These are phyloP conservation scores for Anolis apletophallus DNA, from an alignment of 2,797 vertebrate genomes.

Conservation along the genomic window DNA sequence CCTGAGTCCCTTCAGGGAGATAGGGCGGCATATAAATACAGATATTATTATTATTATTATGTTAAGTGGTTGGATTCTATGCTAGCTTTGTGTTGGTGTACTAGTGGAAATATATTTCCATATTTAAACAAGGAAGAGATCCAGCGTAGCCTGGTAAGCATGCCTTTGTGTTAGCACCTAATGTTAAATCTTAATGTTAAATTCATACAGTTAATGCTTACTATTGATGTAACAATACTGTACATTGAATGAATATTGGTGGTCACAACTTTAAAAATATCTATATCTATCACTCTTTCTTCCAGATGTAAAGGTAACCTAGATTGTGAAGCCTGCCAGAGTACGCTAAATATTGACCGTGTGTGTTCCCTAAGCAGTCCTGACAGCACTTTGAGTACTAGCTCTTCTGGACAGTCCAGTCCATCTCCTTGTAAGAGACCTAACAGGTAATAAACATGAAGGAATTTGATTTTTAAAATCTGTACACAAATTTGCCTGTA, in stretches of 20 bases:
- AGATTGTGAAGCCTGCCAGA: slow-evolving; percentile 96
- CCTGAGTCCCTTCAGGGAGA: too few species aligned
- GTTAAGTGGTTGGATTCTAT: too few species aligned
- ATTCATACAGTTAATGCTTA: not conserved
- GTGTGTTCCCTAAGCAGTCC: slow-evolving; percentile 97
- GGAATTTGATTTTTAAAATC: not conserved
- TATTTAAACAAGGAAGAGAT: too few species aligned
- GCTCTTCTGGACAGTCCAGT: slow-evolving; percentile 92
- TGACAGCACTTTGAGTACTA: slow-evolving; percentile 95
- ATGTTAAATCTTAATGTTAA: not conserved
- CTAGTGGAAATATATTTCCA: too few species aligned
- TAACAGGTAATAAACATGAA: slow-evolving; percentile 85
- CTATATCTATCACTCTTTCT: slow-evolving; percentile 35
- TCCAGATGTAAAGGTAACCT: slow-evolving; percentile 92
- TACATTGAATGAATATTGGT: not conserved
- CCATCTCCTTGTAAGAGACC: slow-evolving; percentile 93
- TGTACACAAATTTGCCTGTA: not conserved
- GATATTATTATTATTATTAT: too few species aligned
- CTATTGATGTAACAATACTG: not conserved
- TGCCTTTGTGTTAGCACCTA: not conserved
- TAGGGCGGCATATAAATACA: too few species aligned
- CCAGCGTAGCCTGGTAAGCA: too few species aligned
- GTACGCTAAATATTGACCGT: slow-evolving; percentile 94
- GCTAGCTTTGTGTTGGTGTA: too few species aligned
- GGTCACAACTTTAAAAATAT: not conserved